Evolutionary conservation across 2,888 invertebrate species (phyloP).

Genomic region (Lithophane socia): DNA sequence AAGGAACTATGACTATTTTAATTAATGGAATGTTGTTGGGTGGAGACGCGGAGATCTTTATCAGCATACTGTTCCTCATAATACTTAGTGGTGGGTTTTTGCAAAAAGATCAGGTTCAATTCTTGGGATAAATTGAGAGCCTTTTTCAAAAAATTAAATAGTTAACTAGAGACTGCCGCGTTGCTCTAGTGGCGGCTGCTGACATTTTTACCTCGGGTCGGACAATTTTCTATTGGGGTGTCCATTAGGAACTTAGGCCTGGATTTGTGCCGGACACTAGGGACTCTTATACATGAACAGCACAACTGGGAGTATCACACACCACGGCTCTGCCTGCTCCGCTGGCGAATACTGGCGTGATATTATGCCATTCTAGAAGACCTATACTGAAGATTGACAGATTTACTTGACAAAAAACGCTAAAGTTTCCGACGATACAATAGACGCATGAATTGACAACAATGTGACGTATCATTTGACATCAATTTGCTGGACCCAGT

Average conservation of each 20-base stretch:
- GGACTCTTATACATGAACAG: background rate
- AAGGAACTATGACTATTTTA: background rate
- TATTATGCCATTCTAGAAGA: background rate
- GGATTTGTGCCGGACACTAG: background rate
- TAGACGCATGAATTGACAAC: constrained; percentile 58
- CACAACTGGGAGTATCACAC: background rate
- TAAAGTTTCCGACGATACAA: background rate
- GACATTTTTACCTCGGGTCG: background rate
- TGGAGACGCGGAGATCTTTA: background rate
- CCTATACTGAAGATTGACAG: background rate
- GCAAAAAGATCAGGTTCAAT: background rate
- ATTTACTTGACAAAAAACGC: background rate
- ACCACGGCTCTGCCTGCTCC: too few relatives aligned
- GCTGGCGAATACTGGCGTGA: background rate
- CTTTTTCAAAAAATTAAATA: background rate
- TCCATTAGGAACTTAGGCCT: background rate
- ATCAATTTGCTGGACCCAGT: constrained; percentile 47
- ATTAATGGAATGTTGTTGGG: background rate
- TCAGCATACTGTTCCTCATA: background rate
- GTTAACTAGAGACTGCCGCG: too few relatives aligned
- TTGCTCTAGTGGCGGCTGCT: background rate
- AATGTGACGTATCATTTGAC: constrained; percentile 61
- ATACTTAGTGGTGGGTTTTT: background rate
- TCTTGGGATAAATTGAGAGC: background rate
- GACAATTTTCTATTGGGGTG: background rate